Conservation (phyloP, 2,113 vertebrate genomes). For the Isichthys henryi region DNA sequence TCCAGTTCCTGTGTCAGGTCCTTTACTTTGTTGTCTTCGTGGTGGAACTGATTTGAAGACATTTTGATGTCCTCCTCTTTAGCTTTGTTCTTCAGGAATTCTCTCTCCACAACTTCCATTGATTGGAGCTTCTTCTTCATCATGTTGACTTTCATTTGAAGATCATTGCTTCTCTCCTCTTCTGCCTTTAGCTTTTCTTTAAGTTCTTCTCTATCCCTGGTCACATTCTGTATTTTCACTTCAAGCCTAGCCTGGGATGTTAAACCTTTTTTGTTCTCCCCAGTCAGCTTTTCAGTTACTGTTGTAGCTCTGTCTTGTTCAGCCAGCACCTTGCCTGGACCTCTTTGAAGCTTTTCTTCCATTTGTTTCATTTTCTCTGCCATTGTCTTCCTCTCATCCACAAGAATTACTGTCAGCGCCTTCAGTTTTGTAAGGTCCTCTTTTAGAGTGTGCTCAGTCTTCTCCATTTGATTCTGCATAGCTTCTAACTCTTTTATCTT, state of each 20-base stretch:
- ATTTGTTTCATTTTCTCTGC: slow-evolving; percentile 86
- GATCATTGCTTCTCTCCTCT: slow-evolving; percentile 80
- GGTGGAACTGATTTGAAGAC: slow-evolving; percentile 66
- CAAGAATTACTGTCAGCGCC: slow-evolving; percentile 89
- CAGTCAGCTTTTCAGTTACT: slow-evolving; percentile 87
- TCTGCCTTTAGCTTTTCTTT: slow-evolving; percentile 77
- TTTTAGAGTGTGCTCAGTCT: slow-evolving; percentile 79
- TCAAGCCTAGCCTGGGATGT: slow-evolving; percentile 87
- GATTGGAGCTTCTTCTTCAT: slow-evolving; percentile 86
- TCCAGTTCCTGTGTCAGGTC: slow-evolving; percentile 92
- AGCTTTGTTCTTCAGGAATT: slow-evolving; percentile 76
- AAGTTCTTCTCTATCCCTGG: slow-evolving; percentile 83
- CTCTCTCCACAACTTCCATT: slow-evolving; percentile 79
- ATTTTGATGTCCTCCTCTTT: slow-evolving; percentile 74
- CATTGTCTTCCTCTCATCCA: slow-evolving; percentile 87
- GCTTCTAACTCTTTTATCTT: slow-evolving; percentile 80
- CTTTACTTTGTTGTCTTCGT: slow-evolving; percentile 93
- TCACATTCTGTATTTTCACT: slow-evolving; percentile 75
- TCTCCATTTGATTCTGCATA: slow-evolving; percentile 75
- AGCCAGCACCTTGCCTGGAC: slow-evolving; percentile 75
- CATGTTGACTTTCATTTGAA: slow-evolving; percentile 79
- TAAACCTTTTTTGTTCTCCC: slow-evolving; percentile 86
- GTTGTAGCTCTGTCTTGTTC: slow-evolving; percentile 86
- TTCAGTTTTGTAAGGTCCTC: slow-evolving; percentile 93
- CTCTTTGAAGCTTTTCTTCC: slow-evolving; percentile 82